Evolutionary conservation across 2,113 vertebrate species (phyloP).

Genomic region (Rallus limicola): DNA sequence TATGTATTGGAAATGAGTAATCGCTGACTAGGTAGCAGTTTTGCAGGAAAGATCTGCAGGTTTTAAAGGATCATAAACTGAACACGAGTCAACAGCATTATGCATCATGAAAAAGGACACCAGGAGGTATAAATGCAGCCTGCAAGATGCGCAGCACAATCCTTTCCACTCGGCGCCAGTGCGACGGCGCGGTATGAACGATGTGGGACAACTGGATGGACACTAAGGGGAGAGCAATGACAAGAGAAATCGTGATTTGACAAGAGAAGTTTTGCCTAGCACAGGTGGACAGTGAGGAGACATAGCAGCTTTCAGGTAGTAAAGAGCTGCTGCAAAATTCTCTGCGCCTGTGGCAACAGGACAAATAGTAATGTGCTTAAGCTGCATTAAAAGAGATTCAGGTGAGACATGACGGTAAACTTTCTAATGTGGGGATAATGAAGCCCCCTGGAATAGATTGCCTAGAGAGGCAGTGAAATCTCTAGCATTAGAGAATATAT

Average conservation of each 20-base stretch:
- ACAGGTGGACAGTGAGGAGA: neutral
- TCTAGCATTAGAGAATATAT: neutral
- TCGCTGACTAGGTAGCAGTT: neutral
- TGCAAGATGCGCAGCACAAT: neutral
- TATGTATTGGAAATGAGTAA: neutral
- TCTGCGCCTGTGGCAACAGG: rapidly evolving
- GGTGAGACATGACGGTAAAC: neutral
- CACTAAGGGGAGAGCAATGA: neutral
- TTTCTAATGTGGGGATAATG: neutral
- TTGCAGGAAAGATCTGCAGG: neutral
- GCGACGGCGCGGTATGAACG: neutral
- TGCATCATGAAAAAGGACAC: neutral
- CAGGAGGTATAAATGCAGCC: neutral
- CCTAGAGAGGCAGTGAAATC: neutral
- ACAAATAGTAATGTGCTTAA: neutral
- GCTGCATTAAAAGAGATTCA: neutral
- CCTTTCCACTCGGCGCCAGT: neutral
- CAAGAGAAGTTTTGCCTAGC: neutral
- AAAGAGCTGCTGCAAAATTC: neutral
- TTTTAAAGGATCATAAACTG: neutral
- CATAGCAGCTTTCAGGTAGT: neutral
- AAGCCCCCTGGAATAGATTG: neutral
- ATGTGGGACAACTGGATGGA: neutral
- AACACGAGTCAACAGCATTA: neutral
- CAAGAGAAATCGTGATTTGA: neutral